Percentiles rank a stretch among this genome's conserved stretches.
phyloP scores from a whole-genome alignment of 2,888 invertebrate species.

The Diplolepis rosae region DNA sequence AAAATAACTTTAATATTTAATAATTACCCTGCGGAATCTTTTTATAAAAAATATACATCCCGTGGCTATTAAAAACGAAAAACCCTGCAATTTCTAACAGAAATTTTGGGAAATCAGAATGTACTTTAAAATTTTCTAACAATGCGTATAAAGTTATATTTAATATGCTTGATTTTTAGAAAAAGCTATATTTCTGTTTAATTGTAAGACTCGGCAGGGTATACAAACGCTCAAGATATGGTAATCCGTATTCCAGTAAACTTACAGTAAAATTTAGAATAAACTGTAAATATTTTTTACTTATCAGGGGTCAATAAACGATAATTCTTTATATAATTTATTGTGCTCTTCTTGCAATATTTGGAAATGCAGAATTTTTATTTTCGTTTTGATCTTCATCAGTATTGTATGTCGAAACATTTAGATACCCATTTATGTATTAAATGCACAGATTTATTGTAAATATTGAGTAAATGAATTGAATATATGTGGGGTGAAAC shows the following conservation, averaged over 20 bases:
- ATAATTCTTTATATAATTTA: neutral
- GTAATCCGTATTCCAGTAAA: slow-evolving; percentile 1
- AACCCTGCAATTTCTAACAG: neutral
- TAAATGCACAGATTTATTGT: slow-evolving; percentile 1
- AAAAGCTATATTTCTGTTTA: slow-evolving; percentile 1
- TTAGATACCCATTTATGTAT: neutral
- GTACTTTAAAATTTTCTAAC: slow-evolving; percentile 1
- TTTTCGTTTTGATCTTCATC: too few species aligned
- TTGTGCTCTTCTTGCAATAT: neutral
- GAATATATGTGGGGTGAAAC: neutral
- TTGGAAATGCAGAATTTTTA: too few species aligned
- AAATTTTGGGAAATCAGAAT: neutral
- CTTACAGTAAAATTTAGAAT: neutral
- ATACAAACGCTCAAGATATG: slow-evolving; percentile 15
- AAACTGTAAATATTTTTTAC: slow-evolving; percentile 10
- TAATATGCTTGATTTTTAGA: neutral
- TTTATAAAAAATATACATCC: neutral
- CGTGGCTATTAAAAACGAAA: neutral
- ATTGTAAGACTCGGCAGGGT: neutral
- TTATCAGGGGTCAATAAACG: neutral
- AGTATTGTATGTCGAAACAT: too few species aligned
- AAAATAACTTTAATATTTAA: too few species aligned
- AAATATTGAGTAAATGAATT: slow-evolving; percentile 1
- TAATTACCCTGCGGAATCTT: neutral
- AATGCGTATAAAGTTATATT: slow-evolving; percentile 21